A percentile compares a stretch with the other conserved stretches of the same genome.
These are phyloP conservation scores for Calyptommatus sinebrachiatus DNA, from an alignment of 2,113 vertebrate species.

Conservation along the genomic window DNA sequence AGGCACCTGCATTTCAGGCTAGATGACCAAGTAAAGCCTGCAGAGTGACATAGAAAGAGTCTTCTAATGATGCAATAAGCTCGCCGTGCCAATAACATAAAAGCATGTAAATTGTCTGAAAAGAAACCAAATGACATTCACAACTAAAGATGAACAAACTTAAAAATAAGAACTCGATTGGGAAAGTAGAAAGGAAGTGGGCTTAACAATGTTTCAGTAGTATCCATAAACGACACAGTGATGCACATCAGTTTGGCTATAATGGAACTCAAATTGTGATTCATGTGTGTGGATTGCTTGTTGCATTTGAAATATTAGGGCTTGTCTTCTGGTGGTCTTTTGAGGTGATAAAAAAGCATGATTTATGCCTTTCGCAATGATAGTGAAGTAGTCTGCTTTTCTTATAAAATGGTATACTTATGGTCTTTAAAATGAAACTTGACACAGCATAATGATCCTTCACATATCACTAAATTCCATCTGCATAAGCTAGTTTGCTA, in stretches of 20 bases:
- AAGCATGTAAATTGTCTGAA: too few relatives aligned
- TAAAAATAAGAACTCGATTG: too few relatives aligned
- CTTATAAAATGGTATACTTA: slow-evolving; percentile 68
- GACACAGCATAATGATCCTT: slow-evolving; percentile 61
- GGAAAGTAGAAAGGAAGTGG: slow-evolving; percentile 12
- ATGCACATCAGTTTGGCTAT: slow-evolving; percentile 48
- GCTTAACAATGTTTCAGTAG: slow-evolving; percentile 51
- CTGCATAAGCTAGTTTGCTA: slow-evolving; percentile 19
- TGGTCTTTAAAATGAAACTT: slow-evolving; percentile 69
- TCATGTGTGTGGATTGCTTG: slow-evolving; percentile 69
- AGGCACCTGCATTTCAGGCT: too few relatives aligned
- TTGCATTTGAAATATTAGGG: slow-evolving; percentile 74
- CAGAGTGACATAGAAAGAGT: too few relatives aligned
- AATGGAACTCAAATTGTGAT: slow-evolving; percentile 66
- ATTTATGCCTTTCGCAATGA: slow-evolving; percentile 66
- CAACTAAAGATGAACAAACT: too few relatives aligned
- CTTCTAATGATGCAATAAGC: too few relatives aligned
- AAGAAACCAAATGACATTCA: too few relatives aligned
- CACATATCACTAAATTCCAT: slow-evolving; percentile 46
- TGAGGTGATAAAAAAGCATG: slow-evolving; percentile 67
- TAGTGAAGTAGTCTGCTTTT: slow-evolving; percentile 65
- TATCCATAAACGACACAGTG: slow-evolving; percentile 46
- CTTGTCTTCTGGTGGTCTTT: slow-evolving; percentile 69
- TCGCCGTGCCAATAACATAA: too few relatives aligned
- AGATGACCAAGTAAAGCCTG: too few relatives aligned